Evolutionary conservation across 2,888 invertebrate species (phyloP), one percentile per base, ranked within the genome.

Genomic region (Cactoblastis cactorum): DNA sequence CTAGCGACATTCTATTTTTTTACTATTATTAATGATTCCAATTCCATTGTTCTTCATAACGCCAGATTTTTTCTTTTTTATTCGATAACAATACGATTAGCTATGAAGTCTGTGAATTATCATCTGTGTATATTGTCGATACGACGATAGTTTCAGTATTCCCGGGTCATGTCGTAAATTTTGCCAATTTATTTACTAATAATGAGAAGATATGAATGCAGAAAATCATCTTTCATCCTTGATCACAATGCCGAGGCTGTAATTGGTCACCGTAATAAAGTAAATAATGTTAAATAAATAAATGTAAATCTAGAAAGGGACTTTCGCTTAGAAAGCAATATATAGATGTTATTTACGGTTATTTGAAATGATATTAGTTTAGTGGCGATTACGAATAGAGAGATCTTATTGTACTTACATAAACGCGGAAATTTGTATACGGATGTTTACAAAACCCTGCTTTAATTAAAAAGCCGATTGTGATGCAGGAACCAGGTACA

Each of bases 21-120:
- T 14, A 28, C 43, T 43, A 43, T 43, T 43, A 43, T 43, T 43
- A 17, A 43, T 43, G 43, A 43, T 15, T 43, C 14, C 43, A 9
- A 28, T 43, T 43, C 43, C 28, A 43, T 43, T 43, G 43, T 43
- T 43, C 43, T 43, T 14, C n/a, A 1, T 14, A 43, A 28, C 15
- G 22, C 17, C 15, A n/a, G 11, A 28, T 43, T 28, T 43, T 11
- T 43, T 41, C 14, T 37, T 43, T 28, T 43, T 6, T 11, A 11
- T 24, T 14, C 24, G 22, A 43, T 43, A 9, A 32, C 28, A 43
- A 43, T 43, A 28, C 43, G 43, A 43, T 43, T 43, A 43, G 43
- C 43, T 43, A 28, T 43, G 15, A 24, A 43, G 43, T 43, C 24
- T 43, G 24, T 32, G 28, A 43, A 15, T 28, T 28, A 28, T 43